Conservation (phyloP, 2,113 vertebrate genomes). For the Phaethornis superciliosus region DNA sequence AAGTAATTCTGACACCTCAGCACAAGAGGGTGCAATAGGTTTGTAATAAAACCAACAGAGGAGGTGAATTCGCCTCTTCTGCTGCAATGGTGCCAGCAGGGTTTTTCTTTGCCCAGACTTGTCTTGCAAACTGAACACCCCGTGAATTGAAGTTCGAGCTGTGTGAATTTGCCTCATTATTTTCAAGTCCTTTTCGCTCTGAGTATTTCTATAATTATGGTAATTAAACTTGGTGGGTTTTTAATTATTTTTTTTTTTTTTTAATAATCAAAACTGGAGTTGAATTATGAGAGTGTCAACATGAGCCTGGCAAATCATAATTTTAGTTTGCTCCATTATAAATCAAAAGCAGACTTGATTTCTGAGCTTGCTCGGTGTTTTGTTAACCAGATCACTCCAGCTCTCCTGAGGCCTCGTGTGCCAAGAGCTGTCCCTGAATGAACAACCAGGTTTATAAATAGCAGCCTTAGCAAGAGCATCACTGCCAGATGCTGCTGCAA, state of each 20-base stretch:
- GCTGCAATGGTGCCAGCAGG: not conserved
- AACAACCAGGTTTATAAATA: constrained; percentile 71
- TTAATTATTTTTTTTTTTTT: constrained; percentile 53
- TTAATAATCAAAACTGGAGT: constrained; percentile 21
- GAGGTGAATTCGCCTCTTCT: not conserved
- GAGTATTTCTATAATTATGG: constrained; percentile 43
- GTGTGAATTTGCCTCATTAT: constrained; percentile 25
- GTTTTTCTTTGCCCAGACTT: not conserved
- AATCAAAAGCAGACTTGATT: constrained; percentile 67
- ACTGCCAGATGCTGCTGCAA: constrained; percentile 43
- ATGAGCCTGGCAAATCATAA: constrained; percentile 49
- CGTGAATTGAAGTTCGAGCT: not conserved
- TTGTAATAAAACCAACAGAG: not conserved
- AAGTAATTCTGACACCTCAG: constrained; percentile 7
- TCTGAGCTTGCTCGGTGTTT: constrained; percentile 60
- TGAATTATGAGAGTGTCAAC: constrained; percentile 66
- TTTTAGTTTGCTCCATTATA: constrained; percentile 50
- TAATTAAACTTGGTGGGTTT: constrained; percentile 48
- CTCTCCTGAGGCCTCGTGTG: constrained; percentile 3
- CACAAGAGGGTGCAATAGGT: constrained; percentile 66
- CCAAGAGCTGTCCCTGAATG: constrained; percentile 42
- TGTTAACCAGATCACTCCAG: constrained; percentile 56
- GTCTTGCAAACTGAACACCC: not conserved
- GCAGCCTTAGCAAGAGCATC: constrained; percentile 30
- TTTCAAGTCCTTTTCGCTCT: constrained; percentile 48